A percentile compares a stretch with the other conserved stretches of the same genome.
These are phyloP conservation scores for Glaucomys volans DNA, from an alignment of 2,113 vertebrate genomes.

Conservation along the genomic window DNA sequence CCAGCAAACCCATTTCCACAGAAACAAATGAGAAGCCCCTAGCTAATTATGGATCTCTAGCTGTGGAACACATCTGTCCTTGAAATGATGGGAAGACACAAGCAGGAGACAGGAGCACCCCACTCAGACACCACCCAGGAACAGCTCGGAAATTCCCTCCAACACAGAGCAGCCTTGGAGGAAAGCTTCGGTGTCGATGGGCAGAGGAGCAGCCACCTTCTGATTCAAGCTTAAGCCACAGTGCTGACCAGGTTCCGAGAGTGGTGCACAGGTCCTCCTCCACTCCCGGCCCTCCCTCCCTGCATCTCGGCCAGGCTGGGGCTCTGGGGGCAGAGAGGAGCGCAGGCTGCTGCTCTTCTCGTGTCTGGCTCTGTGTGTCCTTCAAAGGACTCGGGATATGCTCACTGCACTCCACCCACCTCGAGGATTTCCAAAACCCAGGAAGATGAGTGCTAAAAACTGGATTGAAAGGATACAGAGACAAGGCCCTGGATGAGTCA, in stretches of 20 bases:
- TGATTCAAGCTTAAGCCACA: too few relatives aligned
- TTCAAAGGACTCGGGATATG: slow-evolving; percentile 75
- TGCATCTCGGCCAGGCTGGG: accelerated
- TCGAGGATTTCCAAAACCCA: slow-evolving; percentile 72
- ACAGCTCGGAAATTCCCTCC: not conserved
- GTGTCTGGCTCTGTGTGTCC: not conserved
- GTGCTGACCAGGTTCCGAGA: not conserved
- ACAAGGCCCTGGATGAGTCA: slow-evolving; percentile 41
- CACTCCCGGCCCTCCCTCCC: not conserved
- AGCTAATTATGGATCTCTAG: not conserved
- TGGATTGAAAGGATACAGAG: slow-evolving; percentile 33
- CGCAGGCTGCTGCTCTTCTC: accelerated
- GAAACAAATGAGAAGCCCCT: not conserved
- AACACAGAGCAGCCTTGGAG: not conserved
- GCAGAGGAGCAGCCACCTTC: not conserved
- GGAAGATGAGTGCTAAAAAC: slow-evolving; percentile 75
- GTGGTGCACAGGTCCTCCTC: not conserved
- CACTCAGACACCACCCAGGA: not conserved
- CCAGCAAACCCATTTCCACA: not conserved
- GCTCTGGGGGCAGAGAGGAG: too few relatives aligned
- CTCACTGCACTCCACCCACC: slow-evolving; percentile 61
- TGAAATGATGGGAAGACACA: not conserved
- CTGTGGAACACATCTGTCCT: not conserved
- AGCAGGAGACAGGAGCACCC: not conserved
- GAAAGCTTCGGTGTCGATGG: not conserved